phyloP scores from a whole-genome alignment of 2,888 invertebrate genomes.

The Drosophila meridiana region DNA sequence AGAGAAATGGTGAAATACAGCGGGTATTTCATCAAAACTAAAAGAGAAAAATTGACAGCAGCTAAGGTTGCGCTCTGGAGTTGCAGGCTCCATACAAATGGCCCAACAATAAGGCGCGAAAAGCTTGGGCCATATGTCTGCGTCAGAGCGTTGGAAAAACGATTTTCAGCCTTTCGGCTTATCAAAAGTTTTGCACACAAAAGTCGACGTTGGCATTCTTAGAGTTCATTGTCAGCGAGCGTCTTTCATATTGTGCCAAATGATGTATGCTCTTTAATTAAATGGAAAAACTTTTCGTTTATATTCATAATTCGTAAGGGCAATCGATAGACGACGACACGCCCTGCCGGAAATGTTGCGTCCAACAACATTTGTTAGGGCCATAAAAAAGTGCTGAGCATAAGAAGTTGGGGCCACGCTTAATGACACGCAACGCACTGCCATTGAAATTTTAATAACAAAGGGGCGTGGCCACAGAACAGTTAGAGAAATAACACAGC shows the following conservation, averaged over 20 bases:
- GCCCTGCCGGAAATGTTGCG: slow-evolving; percentile 34
- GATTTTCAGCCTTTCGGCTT: slow-evolving; percentile 16
- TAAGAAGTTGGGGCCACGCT: slow-evolving; percentile 31
- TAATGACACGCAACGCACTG: slow-evolving; percentile 52
- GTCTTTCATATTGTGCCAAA: slow-evolving; percentile 24
- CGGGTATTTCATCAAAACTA: slow-evolving; percentile 33
- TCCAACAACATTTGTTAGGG: slow-evolving; percentile 41
- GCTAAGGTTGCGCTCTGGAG: slow-evolving; percentile 24
- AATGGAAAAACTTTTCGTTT: slow-evolving; percentile 33
- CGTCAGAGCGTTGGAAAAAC: slow-evolving; percentile 30
- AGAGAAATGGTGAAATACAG: slow-evolving; percentile 19
- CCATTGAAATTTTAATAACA: slow-evolving; percentile 52
- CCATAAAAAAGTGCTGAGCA: slow-evolving; percentile 31
- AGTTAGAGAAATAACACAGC: background rate
- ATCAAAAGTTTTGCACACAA: slow-evolving; percentile 44
- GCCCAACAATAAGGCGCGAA: slow-evolving; percentile 43
- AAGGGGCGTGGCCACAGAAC: slow-evolving; percentile 38
- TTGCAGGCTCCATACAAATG: slow-evolving; percentile 18
- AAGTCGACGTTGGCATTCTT: slow-evolving; percentile 33
- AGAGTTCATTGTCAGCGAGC: slow-evolving; percentile 23
- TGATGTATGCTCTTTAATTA: slow-evolving; percentile 51
- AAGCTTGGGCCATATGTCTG: slow-evolving; percentile 40
- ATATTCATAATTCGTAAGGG: slow-evolving; percentile 4
- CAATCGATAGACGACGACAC: slow-evolving; percentile 50
- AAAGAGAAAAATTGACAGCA: slow-evolving; percentile 28